phyloP scores from a whole-genome alignment of 2,113 vertebrate genomes.

The Xiphorhynchus elegans region DNA sequence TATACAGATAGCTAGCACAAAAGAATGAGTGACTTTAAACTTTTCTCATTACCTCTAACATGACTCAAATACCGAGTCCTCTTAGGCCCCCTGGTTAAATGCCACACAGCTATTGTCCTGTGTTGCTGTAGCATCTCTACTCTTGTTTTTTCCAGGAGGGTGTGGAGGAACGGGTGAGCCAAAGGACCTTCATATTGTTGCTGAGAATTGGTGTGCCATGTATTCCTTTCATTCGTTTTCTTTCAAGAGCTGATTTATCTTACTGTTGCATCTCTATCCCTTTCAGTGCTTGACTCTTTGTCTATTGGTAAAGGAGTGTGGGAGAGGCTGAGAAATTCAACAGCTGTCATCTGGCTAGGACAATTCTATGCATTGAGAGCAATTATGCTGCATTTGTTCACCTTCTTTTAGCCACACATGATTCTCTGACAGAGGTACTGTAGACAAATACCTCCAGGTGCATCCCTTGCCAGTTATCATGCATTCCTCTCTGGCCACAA shows the following conservation, averaged over 20 bases:
- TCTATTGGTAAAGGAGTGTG: background rate
- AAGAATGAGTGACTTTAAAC: background rate
- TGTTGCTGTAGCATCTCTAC: background rate
- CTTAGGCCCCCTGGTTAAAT: background rate
- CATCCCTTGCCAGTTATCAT: background rate
- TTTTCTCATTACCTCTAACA: background rate
- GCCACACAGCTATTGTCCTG: rapidly evolving
- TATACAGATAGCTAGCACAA: background rate
- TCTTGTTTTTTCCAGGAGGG: background rate
- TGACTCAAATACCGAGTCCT: background rate
- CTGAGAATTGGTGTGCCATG: background rate
- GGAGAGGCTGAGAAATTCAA: background rate
- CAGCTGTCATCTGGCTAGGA: background rate
- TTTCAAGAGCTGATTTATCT: background rate
- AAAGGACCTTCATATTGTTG: background rate
- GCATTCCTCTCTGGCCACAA: background rate
- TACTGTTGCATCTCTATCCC: background rate
- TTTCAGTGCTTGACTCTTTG: background rate
- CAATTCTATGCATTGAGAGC: background rate
- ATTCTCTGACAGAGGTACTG: background rate
- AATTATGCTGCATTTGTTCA: background rate
- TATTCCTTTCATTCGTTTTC: background rate
- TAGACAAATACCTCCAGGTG: background rate
- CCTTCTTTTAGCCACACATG: background rate
- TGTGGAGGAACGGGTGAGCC: background rate